Percentiles rank a stretch among this genome's conserved stretches.
phyloP scores from a whole-genome alignment of 1,140 invertebrate genomes.

The Drosophila seguyi region DNA sequence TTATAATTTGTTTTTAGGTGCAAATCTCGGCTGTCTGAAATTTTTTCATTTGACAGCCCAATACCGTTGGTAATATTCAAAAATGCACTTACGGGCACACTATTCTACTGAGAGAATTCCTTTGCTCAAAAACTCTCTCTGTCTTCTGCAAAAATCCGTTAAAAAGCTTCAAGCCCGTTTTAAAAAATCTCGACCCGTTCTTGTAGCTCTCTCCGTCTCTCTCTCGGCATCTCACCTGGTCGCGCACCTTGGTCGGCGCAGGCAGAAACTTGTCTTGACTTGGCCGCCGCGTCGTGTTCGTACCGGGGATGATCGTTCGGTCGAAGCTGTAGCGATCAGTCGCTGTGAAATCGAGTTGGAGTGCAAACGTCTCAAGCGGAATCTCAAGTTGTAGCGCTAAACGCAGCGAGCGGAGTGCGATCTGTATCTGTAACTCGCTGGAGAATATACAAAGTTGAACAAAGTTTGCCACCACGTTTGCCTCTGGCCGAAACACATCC shows the following conservation, averaged over 20 bases:
- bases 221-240: conserved; percentile 14
- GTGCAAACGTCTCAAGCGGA: conserved; percentile 58
- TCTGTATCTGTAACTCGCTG: conserved; percentile 1
- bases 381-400: conserved; percentile 60
- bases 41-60: background rate
- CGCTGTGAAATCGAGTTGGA: conserved; percentile 72
- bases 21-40: background rate
- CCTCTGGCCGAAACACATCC: conserved; percentile 70
- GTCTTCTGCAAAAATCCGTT: conserved; percentile 4
- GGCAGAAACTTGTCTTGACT: too few species aligned
- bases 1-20: too few species aligned
- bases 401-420: conserved; percentile 48
- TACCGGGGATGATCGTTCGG: conserved; percentile 9
- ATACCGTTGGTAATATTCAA: background rate
- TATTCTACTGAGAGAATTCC: background rate
- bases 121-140: background rate
- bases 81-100: background rate
- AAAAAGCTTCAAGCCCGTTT: conserved; percentile 24
- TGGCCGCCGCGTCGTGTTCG: background rate
- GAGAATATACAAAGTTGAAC: conserved; percentile 74
- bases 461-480: conserved; percentile 65
- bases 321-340: conserved; percentile 45
- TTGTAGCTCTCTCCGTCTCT: background rate
- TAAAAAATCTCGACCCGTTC: conserved; percentile 3
- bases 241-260: conserved; percentile 1